Conservation (phyloP, 2,113 vertebrate species). For the Stigmatopora nigra region DNA sequence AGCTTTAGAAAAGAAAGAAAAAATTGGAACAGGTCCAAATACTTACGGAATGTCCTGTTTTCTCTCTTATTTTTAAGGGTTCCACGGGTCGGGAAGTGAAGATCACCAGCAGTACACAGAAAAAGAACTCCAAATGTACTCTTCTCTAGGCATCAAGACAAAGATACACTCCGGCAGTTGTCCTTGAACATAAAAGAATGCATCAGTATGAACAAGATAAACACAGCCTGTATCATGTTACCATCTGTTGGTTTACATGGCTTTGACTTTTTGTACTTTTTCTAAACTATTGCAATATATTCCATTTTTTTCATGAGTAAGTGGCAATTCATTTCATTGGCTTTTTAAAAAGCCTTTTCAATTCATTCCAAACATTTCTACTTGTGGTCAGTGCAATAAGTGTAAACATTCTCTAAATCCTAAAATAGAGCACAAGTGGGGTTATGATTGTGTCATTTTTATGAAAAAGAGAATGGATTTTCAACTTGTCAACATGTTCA, state of each 20-base stretch:
- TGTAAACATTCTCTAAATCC: background rate
- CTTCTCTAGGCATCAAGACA: slow-evolving; percentile 53
- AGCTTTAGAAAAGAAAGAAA: too few species aligned
- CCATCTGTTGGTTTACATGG: slow-evolving; percentile 37
- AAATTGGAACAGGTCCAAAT: background rate
- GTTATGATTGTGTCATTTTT: background rate
- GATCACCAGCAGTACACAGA: slow-evolving; percentile 66
- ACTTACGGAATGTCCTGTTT: slow-evolving; percentile 1
- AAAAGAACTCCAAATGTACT: slow-evolving; percentile 69
- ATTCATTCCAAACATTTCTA: background rate
- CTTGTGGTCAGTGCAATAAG: background rate
- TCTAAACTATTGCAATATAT: background rate
- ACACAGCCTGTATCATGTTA: slow-evolving; percentile 25
- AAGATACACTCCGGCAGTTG: background rate
- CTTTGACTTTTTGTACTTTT: background rate
- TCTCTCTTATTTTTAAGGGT: slow-evolving; percentile 39
- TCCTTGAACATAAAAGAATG: slow-evolving; percentile 13
- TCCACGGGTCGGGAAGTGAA: slow-evolving; percentile 64
- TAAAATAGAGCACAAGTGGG: background rate
- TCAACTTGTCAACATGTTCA: background rate
- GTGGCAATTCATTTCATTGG: background rate
- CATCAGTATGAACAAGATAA: slow-evolving; percentile 23
- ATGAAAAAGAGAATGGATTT: background rate
- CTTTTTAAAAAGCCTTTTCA: background rate
- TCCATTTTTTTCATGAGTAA: background rate